Evolutionary conservation across 2,888 invertebrate genomes (phyloP), one percentile per base, ranked within the genome.

Genomic region (Melieria crassipennis): DNA sequence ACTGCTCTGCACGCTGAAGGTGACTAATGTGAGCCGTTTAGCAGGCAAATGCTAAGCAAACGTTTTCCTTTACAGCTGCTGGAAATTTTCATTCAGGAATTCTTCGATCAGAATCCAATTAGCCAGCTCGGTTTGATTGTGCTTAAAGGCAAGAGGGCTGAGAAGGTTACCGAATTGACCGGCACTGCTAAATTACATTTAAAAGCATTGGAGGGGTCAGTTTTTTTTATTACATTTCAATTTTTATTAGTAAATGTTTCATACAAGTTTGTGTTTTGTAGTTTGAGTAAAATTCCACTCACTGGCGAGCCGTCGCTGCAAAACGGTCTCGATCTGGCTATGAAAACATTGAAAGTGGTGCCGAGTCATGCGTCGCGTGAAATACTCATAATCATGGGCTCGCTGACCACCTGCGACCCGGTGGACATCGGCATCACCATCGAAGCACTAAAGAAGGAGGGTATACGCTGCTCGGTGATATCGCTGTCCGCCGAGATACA

Each of bases 21-120:
- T 67, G 30, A 7, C 1, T 47, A 16, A 9, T n/a, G 7, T 0
- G 7, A 9, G 3, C 46, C 5, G 10, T 43, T 61, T 61, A 43
- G 3, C 13, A 43, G 43, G n/a, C 30, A 42, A 48, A 11, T 58
- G 5, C 11, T 55, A n/a, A 16, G 4, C 42, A 60, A 47, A 63
- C 69, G 63, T 68, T 69, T 75, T 73, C 76, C 76, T 75, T 88
- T 90, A 76, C 85, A 97, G 95, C 88, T 98, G 11, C 85, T 99
- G 73, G 95, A 97, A 87, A 91, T 92, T 76, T 99, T 99, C 86
- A 92, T 99, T 72, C 95, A 97, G 79, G 98, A 98, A 85, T 99
- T 95, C 85, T 98, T 99, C 87, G 98, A 99, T 87, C 97, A 98
- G 86, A 99, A 99, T 87, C 99, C 99, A 9, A 94, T 99, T 68